These are phyloP conservation scores for Geodia barretti DNA, from an alignment of 37 sponge, comb jelly and placozoan species.

Conservation along the genomic window DNA sequence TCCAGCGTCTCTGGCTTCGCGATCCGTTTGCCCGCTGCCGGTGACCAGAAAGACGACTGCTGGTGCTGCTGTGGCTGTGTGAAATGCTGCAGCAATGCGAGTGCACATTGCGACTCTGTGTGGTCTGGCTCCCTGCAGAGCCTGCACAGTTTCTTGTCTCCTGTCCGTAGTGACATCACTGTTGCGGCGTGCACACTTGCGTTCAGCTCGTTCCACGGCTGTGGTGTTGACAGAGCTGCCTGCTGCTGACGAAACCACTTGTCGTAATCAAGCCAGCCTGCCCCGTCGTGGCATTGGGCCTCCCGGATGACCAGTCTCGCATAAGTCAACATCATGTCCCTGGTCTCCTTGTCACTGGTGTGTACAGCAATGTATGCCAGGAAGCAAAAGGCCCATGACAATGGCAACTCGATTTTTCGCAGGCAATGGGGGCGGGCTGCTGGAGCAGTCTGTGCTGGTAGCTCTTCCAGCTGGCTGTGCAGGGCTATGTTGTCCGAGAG, in stretches of 20 bases:
- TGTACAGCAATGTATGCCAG: neutral
- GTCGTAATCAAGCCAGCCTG: neutral
- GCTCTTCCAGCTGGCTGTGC: too few species aligned
- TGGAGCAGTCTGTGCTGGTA: neutral
- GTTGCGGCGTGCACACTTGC: neutral
- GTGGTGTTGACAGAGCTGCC: neutral
- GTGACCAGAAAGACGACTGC: neutral
- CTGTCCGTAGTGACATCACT: neutral
- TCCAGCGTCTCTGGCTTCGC: neutral
- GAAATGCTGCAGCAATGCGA: neutral
- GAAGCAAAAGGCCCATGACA: neutral
- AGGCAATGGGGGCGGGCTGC: neutral
- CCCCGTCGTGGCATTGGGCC: neutral
- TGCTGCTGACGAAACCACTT: neutral
- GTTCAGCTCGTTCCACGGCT: neutral
- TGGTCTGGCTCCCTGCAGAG: neutral
- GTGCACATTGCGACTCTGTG: neutral
- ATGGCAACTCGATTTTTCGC: neutral
- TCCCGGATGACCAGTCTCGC: slow-evolving; percentile 2
- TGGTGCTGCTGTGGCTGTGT: neutral
- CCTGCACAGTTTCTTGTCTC: neutral
- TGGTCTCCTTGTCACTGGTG: neutral
- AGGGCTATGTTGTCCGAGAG: neutral
- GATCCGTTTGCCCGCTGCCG: neutral
- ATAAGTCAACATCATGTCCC: neutral